These are phyloP conservation scores for Ophonus ardosiacus DNA, from an alignment of 2,888 invertebrate genomes.

Conservation along the genomic window DNA sequence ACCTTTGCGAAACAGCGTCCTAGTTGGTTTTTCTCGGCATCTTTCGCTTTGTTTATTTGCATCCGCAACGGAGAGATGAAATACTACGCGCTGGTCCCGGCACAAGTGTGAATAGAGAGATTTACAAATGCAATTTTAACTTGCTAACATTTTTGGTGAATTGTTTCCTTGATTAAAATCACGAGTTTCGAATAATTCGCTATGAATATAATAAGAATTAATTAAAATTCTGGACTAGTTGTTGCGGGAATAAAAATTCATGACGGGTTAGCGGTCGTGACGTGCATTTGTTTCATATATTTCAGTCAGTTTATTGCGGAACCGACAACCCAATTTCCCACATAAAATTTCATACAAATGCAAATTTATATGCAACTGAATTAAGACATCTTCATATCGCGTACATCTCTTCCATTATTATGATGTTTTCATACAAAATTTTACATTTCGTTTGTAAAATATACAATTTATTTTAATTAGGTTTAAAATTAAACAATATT, in stretches of 20 bases:
- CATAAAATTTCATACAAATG: slow-evolving; percentile 37
- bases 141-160: slow-evolving; percentile 24
- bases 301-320: slow-evolving; percentile 19
- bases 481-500: neutral
- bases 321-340: slow-evolving; percentile 6
- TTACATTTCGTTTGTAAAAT: neutral
- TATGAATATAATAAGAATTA: slow-evolving; percentile 55
- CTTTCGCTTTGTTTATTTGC: slow-evolving; percentile 39
- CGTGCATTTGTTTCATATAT: slow-evolving; percentile 41
- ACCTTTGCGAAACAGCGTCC: slow-evolving; percentile 13
- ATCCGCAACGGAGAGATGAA: slow-evolving; percentile 19
- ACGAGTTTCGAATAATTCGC: slow-evolving; percentile 15
- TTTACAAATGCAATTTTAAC: slow-evolving; percentile 29
- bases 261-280: slow-evolving; percentile 20
- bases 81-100: slow-evolving; percentile 1
- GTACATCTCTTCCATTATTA: neutral
- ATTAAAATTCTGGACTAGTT: slow-evolving; percentile 45
- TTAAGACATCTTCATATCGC: neutral
- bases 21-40: slow-evolving; percentile 18
- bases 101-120: slow-evolving; percentile 34
- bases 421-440: neutral
- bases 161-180: slow-evolving; percentile 50
- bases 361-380: slow-evolving; percentile 24
- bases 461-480: neutral
- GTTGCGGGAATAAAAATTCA: slow-evolving; percentile 52